Percentiles rank a stretch among this genome's conserved stretches.
Conservation (phyloP, 2,797 vertebrate species). For the Propithecus deckenii region DNA sequence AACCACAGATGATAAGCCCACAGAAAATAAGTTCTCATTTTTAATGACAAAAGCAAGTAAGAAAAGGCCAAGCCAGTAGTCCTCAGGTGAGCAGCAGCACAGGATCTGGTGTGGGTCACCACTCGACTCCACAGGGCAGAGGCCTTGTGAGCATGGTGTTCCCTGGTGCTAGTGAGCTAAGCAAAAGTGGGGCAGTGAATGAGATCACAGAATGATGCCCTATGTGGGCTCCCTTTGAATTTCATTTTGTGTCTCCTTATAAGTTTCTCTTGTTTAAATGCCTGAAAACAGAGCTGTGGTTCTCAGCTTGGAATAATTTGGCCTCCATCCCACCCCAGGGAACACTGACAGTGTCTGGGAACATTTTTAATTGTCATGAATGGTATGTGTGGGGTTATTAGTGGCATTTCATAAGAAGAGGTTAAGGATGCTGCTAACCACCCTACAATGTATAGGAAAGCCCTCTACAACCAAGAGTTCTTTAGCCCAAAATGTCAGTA, state of each 20-base stretch:
- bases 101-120: too few species aligned
- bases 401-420: background rate
- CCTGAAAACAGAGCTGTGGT: background rate
- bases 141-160: background rate
- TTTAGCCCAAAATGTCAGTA: background rate
- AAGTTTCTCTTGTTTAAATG: background rate
- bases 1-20: background rate
- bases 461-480: background rate
- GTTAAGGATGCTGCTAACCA: background rate
- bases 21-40: background rate
- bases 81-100: background rate
- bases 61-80: background rate
- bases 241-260: background rate
- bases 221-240: background rate
- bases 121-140: background rate
- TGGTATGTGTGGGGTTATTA: background rate
- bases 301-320: background rate
- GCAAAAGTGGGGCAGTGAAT: background rate
- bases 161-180: background rate
- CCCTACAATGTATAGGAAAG: background rate
- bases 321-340: rapidly evolving
- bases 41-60: background rate
- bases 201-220: background rate
- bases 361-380: background rate
- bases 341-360: background rate